phyloP scores from a whole-genome alignment of 2,797 vertebrate species.

The Sternarchorhynchus goeldii region DNA sequence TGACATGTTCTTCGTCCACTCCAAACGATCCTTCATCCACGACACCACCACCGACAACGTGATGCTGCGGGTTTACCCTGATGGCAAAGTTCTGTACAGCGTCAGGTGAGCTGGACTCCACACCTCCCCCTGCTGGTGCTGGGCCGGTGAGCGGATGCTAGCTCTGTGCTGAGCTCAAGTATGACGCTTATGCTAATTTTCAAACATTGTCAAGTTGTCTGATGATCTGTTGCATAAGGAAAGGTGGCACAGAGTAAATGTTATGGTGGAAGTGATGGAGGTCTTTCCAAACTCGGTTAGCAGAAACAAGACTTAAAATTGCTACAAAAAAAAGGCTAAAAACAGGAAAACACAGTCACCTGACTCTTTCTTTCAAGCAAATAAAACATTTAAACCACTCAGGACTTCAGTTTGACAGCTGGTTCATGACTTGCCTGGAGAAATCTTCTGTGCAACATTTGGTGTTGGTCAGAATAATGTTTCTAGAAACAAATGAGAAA shows the following conservation, averaged over 20 bases:
- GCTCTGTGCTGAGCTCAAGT: conserved; percentile 1
- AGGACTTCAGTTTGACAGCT: no score
- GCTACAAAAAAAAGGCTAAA: no score
- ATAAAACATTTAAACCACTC: no score
- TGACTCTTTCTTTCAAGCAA: no score
- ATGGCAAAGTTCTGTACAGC: conserved; percentile 92
- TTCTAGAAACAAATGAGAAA: neutral
- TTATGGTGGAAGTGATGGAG: no score
- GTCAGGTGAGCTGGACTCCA: conserved; percentile 75
- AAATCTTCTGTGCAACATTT: no score
- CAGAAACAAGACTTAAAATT: no score
- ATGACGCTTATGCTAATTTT: conserved; percentile 27
- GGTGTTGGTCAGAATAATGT: conserved; percentile 8
- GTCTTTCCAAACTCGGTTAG: neutral
- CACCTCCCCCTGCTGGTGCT: neutral
- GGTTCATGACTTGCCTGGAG: no score
- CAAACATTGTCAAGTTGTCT: neutral
- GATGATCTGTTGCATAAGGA: conserved; percentile 9
- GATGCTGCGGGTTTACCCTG: conserved; percentile 90
- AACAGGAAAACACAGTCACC: no score
- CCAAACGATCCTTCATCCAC: conserved; percentile 91
- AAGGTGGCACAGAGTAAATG: conserved; percentile 3
- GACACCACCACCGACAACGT: conserved; percentile 93
- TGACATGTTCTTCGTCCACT: conserved; percentile 94
- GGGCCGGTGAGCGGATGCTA: conserved; percentile 1